Evolutionary conservation across 2,797 vertebrate genomes (phyloP).

Genomic region (Pampus argenteus): DNA sequence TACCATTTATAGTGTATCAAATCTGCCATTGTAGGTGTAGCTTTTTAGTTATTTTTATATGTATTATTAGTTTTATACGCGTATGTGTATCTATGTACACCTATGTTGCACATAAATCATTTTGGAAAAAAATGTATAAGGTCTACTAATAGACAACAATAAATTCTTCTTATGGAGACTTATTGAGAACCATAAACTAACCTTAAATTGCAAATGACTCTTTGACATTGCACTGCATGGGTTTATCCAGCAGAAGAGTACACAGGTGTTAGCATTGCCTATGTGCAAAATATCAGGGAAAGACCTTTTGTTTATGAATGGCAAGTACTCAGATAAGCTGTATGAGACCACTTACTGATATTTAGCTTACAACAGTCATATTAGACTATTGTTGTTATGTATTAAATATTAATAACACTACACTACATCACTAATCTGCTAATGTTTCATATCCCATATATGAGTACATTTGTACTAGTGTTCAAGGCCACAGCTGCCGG

Average conservation of each 20-base stretch:
- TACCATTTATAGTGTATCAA: background rate
- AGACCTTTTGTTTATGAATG: background rate
- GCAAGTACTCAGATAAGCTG: background rate
- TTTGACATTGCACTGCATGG: no score
- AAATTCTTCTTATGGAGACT: no score
- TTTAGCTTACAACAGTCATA: background rate
- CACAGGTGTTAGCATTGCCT: background rate
- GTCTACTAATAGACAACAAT: no score
- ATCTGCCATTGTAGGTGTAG: background rate
- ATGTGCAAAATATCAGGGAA: background rate
- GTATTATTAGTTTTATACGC: background rate
- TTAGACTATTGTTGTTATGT: background rate
- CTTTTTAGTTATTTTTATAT: background rate
- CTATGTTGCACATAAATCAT: no score
- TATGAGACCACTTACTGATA: background rate
- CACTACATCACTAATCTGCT: background rate
- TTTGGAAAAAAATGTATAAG: no score
- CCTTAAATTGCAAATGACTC: no score
- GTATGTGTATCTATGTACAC: background rate
- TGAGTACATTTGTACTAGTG: background rate
- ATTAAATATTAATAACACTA: background rate
- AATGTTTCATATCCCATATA: background rate
- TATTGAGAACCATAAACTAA: no score
- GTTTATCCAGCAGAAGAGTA: background rate
- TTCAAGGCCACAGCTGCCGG: conserved; percentile 38